Base-by-base conservation (phyloP, 2,797 vertebrate species). In the Lepidocolaptes lacrymiger region DNA sequence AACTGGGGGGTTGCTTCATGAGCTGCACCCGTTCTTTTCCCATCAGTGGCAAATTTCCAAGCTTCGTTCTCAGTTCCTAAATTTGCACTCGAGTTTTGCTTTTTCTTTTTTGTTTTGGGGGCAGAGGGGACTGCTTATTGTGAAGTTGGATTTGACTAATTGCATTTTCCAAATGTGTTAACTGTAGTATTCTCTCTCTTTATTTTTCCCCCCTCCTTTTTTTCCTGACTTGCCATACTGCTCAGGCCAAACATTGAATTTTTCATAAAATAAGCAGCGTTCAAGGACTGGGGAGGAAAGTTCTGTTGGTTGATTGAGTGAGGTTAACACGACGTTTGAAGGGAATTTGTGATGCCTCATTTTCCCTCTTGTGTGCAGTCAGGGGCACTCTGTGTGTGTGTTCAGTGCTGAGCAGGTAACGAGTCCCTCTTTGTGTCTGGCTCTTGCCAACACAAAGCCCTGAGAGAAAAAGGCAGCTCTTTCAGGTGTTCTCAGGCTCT, bases 1-100 rank as follows among this genome's bases (percentile, higher is more conserved):
- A 95, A 39, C 2, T 32, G 39, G 62, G 82, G 87, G 89, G 89
- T 92, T 95, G 91, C 78, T 94, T 84, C 91, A 67, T 75, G 59
- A 81, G 79, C 80, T 17, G 4, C 39, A 72, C 58, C 67, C 14
- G 0, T 77, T 55, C 77, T 85, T 88, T 78, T 78, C 80, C 58
- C 64, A 30, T 88, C 59, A 59, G 81, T 94, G 92, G 91, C 88
- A 85, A 81, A 44, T 89, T 88, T 89, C 91, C 93, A 91, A n/a
- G 39, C 89, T 91, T 77, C 81, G 2, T 69, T 96, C 89, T 93
- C 85, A 82, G 71, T 89, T 91, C 88, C 93, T 95, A 88, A 95
- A 93, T 94, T 88, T 89, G 85, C 37, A 4, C 58, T 90, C 27
- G 44, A 3, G 64, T 36, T 90, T 69, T 37, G 17, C 2, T 30